A percentile compares a stretch with the other conserved stretches of the same genome.
Conservation (phyloP, 53 echinoderm and acorn worm species). For the Zoroaster sp. region DNA sequence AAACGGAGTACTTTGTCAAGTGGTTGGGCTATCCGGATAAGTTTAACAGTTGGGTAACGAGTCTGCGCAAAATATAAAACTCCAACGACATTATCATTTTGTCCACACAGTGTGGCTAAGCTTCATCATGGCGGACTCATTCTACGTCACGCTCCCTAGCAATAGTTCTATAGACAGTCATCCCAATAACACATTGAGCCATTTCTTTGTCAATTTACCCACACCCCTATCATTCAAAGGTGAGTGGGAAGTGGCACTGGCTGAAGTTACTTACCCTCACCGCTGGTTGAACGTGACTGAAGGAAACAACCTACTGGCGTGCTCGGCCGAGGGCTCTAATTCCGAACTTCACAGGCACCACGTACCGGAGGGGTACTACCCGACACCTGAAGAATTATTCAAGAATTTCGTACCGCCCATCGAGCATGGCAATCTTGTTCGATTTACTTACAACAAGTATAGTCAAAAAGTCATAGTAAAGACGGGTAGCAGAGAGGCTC, state of each 20-base stretch:
- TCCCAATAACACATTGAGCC: slow-evolving; percentile 62
- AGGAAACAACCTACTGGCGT: neutral
- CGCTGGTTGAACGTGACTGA: slow-evolving; percentile 42
- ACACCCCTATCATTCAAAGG: slow-evolving; percentile 45
- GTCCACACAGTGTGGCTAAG: neutral
- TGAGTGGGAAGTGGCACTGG: slow-evolving; percentile 60
- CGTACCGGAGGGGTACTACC: slow-evolving; percentile 31
- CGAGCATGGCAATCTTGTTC: neutral
- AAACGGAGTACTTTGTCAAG: slow-evolving; percentile 62
- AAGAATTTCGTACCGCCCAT: neutral
- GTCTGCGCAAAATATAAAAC: slow-evolving; percentile 21
- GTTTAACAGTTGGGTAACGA: slow-evolving; percentile 62
- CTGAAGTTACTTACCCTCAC: slow-evolving; percentile 39
- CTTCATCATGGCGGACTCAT: slow-evolving; percentile 54
- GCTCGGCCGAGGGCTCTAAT: neutral
- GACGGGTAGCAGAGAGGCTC: neutral
- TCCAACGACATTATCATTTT: too few relatives aligned
- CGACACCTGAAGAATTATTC: neutral
- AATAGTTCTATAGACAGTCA: slow-evolving; percentile 66
- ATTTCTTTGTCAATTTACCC: slow-evolving; percentile 41
- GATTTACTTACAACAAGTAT: neutral
- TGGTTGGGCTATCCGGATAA: slow-evolving; percentile 55
- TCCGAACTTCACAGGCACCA: neutral
- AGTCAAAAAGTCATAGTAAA: slow-evolving; percentile 13
- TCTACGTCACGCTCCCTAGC: slow-evolving; percentile 79